phyloP scores from a whole-genome alignment of 2,888 invertebrate genomes.

The Prosapia bicincta region DNA sequence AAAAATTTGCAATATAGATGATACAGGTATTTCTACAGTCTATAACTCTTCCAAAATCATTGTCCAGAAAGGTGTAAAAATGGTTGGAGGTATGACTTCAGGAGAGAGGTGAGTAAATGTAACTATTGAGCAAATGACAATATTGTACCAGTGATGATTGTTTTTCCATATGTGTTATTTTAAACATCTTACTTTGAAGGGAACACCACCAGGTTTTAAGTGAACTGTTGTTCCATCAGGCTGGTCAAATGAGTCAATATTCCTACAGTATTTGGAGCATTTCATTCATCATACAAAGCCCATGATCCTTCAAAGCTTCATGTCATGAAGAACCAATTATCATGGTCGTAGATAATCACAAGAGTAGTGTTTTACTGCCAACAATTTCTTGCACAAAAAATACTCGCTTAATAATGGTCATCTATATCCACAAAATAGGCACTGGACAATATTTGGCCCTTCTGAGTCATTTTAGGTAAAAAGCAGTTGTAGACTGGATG shows the following conservation, averaged over 20 bases:
- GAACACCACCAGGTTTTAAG: conserved; percentile 37
- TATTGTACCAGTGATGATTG: conserved; percentile 35
- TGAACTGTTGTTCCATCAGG: conserved; percentile 36
- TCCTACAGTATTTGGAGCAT: conserved; percentile 24
- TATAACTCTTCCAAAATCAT: too few relatives aligned
- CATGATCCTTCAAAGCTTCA: too few relatives aligned
- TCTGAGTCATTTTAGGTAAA: too few relatives aligned
- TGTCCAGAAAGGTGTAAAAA: conserved; percentile 32
- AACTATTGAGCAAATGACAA: conserved; percentile 35
- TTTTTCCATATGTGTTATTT: conserved; percentile 34
- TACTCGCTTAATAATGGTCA: too few relatives aligned
- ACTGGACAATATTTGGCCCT: too few relatives aligned
- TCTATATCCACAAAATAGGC: too few relatives aligned
- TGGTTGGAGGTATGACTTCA: conserved; percentile 36
- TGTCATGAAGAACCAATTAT: neutral
- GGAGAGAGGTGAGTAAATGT: conserved; percentile 36
- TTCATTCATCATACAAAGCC: conserved; percentile 15
- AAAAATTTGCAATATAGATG: too few relatives aligned
- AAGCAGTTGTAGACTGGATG: too few relatives aligned
- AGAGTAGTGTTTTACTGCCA: too few relatives aligned
- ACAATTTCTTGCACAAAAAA: too few relatives aligned
- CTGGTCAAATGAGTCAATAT: conserved; percentile 37
- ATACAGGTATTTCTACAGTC: too few relatives aligned
- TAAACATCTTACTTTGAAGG: conserved; percentile 38
- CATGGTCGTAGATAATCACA: too few relatives aligned